phyloP scores from a whole-genome alignment of 2,888 invertebrate genomes.

The Ametastegia equiseti region DNA sequence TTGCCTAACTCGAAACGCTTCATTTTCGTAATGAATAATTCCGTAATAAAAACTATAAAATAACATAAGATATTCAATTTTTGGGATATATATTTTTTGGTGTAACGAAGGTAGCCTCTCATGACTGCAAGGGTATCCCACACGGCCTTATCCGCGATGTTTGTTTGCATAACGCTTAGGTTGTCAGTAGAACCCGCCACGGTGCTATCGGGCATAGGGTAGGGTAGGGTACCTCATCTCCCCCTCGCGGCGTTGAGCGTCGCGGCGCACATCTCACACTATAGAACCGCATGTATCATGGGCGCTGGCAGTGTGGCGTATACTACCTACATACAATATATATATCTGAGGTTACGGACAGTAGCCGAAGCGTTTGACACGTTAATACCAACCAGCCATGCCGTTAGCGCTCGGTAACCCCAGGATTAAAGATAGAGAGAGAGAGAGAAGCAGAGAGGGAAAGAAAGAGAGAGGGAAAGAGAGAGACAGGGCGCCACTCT shows the following conservation, averaged over 20 bases:
- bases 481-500: background rate
- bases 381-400: slow-evolving; percentile 49
- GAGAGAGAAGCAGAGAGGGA: background rate
- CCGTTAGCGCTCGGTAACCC: slow-evolving; percentile 46
- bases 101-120: slow-evolving; percentile 27
- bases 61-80: background rate
- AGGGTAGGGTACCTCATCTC: background rate
- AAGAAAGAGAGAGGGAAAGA: background rate
- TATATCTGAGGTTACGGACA: slow-evolving; percentile 49
- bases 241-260: background rate
- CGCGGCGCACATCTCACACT: background rate
- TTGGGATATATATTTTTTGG: background rate
- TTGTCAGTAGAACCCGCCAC: slow-evolving; percentile 49
- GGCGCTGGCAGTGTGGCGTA: no score
- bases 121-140: slow-evolving; percentile 44
- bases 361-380: slow-evolving; percentile 50
- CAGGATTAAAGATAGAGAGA: slow-evolving; percentile 40
- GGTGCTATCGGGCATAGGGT: slow-evolving; percentile 24
- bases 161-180: slow-evolving; percentile 49
- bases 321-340: no score
- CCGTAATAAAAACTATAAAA: no score
- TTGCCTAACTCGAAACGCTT: no score
- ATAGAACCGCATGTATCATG: slow-evolving; percentile 3
- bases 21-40: no score
- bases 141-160: slow-evolving; percentile 50